Conservation (phyloP, 1,140 invertebrate species). For the Apolygus lucorum region DNA sequence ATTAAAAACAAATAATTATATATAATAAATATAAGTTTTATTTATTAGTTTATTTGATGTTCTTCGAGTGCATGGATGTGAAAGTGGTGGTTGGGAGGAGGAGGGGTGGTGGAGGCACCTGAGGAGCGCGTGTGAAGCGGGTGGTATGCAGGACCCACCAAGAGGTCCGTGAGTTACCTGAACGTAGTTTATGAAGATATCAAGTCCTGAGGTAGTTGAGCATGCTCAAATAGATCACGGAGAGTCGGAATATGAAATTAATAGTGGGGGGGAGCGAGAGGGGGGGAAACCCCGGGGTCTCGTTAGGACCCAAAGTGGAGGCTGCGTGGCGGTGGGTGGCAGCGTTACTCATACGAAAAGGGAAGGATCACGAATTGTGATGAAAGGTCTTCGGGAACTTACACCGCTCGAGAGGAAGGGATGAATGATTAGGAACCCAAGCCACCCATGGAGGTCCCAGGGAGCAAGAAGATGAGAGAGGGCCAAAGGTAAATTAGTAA, state of each 20-base stretch:
- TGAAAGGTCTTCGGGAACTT: neutral
- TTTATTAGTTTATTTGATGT: neutral
- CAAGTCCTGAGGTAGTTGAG: neutral
- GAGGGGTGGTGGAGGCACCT: neutral
- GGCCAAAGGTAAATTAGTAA: slow-evolving; percentile 1
- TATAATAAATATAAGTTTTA: too few species aligned
- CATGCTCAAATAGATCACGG: neutral
- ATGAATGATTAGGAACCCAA: neutral
- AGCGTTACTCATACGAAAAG: neutral
- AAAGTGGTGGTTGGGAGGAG: neutral
- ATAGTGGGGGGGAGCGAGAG: neutral
- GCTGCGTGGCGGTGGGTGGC: neutral
- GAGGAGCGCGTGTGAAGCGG: too few species aligned
- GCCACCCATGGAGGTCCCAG: neutral
- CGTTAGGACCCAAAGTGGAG: neutral
- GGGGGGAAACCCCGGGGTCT: too few species aligned
- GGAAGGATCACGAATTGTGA: neutral
- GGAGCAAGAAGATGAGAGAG: neutral
- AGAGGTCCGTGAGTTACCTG: neutral
- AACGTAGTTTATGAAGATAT: neutral
- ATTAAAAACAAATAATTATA: too few species aligned
- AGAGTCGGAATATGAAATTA: neutral
- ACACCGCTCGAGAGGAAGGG: neutral
- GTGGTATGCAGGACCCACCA: neutral
- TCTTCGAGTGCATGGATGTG: neutral